Conservation (phyloP, 2,888 invertebrate species). For the Blomia tropicalis region DNA sequence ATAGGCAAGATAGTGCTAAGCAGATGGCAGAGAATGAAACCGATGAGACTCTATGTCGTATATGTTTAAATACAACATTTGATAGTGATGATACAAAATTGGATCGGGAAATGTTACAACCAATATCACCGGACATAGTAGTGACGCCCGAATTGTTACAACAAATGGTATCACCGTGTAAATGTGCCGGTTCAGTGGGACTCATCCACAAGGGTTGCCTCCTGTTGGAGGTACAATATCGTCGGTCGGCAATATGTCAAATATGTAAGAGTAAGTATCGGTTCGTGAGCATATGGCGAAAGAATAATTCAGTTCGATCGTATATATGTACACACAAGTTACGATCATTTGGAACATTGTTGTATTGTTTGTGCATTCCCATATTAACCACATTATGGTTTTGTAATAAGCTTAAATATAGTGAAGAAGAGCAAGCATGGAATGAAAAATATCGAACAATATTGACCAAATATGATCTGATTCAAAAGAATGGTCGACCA, state of each 20-base stretch:
- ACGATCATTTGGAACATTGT: background rate
- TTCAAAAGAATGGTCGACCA: background rate
- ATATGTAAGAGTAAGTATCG: background rate
- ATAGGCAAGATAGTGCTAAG: too few species aligned
- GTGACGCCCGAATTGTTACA: background rate
- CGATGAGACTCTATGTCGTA: background rate
- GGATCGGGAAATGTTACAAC: background rate
- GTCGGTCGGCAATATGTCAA: background rate
- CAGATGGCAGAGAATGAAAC: too few species aligned
- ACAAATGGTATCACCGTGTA: background rate
- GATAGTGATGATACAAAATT: background rate
- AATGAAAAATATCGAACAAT: background rate
- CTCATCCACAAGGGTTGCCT: background rate
- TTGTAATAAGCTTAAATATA: background rate
- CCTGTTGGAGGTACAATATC: slow-evolving; percentile 8
- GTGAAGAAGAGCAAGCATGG: background rate
- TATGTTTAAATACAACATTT: background rate
- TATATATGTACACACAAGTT: background rate
- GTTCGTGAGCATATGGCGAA: background rate
- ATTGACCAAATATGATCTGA: background rate
- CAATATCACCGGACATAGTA: background rate
- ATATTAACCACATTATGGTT: slow-evolving; percentile 1
- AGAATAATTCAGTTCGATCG: background rate
- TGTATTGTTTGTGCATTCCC: background rate
- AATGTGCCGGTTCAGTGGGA: background rate